Conservation (phyloP, 2,797 vertebrate species). For the Neosilurus mollespiculum region DNA sequence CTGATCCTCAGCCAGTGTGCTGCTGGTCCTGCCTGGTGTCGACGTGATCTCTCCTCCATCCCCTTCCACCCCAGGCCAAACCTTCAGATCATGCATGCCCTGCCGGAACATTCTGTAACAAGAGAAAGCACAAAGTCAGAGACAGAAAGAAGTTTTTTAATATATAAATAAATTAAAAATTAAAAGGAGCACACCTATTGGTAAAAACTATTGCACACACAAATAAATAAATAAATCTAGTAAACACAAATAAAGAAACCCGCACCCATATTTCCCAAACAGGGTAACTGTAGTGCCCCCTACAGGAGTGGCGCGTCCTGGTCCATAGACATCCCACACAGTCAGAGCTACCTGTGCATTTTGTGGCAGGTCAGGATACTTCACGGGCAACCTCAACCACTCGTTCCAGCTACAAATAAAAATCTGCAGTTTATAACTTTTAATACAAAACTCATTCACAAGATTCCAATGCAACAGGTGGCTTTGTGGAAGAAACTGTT, state of each 20-base stretch:
- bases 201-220: background rate
- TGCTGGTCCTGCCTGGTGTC: constrained; percentile 94
- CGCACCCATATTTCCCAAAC: constrained; percentile 90
- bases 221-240: no score
- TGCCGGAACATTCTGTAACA: constrained; percentile 91
- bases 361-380: constrained; percentile 94
- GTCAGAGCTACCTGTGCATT: constrained; percentile 94
- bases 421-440: background rate
- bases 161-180: background rate
- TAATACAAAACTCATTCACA: background rate
- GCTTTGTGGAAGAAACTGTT: background rate
- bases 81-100: constrained; percentile 98
- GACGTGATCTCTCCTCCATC: constrained; percentile 89
- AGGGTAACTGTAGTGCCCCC: constrained; percentile 95
- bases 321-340: constrained; percentile 97
- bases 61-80: constrained; percentile 95
- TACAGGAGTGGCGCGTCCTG: constrained; percentile 89
- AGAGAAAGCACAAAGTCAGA: background rate
- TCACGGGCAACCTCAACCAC: constrained; percentile 94
- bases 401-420: constrained; percentile 88
- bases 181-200: background rate
- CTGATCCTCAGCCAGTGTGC: constrained; percentile 90
- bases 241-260: background rate
- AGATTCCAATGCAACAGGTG: background rate
- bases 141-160: background rate